Evolutionary conservation across 2,113 vertebrate species (phyloP), one percentile per base, ranked within the genome.

Genomic region (Ptilonorhynchus violaceus): DNA sequence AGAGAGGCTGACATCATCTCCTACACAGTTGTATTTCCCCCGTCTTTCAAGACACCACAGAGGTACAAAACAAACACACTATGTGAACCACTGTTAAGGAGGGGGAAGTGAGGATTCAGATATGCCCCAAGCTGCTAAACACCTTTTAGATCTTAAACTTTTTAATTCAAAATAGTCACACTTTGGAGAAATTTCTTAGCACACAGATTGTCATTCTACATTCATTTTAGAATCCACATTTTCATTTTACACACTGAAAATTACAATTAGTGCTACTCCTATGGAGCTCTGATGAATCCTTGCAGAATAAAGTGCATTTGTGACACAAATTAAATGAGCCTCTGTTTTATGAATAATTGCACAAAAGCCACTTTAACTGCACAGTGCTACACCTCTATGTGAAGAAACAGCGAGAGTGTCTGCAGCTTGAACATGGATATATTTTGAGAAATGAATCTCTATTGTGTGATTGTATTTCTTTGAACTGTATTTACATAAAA

Each of bases 1-100:
- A 93, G 63, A 55, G 76, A 93, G 76, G 77, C 64, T 97, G 96
- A 96, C 90, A 93, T 96, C 90, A 95, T 96, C 94, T 96, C 92
- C 78, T 93, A 96, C 50, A 46, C 64, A 88, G 68, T 76, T 94
- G 58, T 93, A 94, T 95, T 94, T 96, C 68, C 50, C 75, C 33
- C 27, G 11, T 92, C 77, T 96, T 96, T 84, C 66, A 92, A 89
- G 80, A 78, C 19, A 53, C 24, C 53, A 69, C 4, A 91, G 67
- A 89, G 47, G 59, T 72, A 88, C 52, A 83, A 93, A 95, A 93
- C 20, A 96, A 89, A 63, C 21, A 55, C 37, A 70, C n/a, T 85
- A 37, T 82, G 30, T 73, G 84, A 91, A 86, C 39, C 28, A 18
- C 68, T 86, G 52, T 24, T 78, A 50, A 64, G 42, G 14, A 60